Evolutionary conservation across 2,888 invertebrate species (phyloP), one percentile per base, ranked within the genome.

Genomic region (Dynastes hyllus): DNA sequence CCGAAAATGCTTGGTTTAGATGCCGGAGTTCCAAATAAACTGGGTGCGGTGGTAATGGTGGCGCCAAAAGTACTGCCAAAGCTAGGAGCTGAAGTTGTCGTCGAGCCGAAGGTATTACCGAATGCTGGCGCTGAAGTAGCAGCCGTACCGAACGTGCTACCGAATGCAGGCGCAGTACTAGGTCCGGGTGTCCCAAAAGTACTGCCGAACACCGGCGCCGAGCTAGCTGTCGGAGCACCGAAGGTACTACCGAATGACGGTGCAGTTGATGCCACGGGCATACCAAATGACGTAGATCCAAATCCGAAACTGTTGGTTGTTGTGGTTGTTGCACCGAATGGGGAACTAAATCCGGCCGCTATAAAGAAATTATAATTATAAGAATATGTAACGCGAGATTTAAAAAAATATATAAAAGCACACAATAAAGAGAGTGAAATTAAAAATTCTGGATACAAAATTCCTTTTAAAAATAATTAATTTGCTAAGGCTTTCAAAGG

Each of bases 1-100:
- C 92, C 92, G 87, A 92, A 92, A 40, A 92, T 87, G 22, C 91
- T 90, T 0, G 92, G 89, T 65, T 80, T 81, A 13, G 80, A 63
- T 0, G 78, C 71, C 2, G 80, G 77, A 9, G 80, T 69, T 51
- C 79, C 80, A 51, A 81, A 81, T 16, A 81, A 80, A 45, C 69
- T 70, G 2, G 84, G 85, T 40, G 84, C 84, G 67, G 81, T 81
- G 27, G 82, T 83, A 32, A 84, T 83, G 70, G 81, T 80, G 13
- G 83, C 80, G 37, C 86, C 82, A 79, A 84, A 84, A 32, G 84
- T 76, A 69, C 83, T 81, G 73, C 87, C 85, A 81, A 86, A 86
- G 3, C 84, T 76, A 29, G 84, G 78, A 16, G 83, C 80, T 5
- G 90, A 85, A 73, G 81, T 79, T 27, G 84, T 81, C 0, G 84